Evolutionary conservation across 2,888 invertebrate species (phyloP).

Genomic region (Pseudococcus longispinus): DNA sequence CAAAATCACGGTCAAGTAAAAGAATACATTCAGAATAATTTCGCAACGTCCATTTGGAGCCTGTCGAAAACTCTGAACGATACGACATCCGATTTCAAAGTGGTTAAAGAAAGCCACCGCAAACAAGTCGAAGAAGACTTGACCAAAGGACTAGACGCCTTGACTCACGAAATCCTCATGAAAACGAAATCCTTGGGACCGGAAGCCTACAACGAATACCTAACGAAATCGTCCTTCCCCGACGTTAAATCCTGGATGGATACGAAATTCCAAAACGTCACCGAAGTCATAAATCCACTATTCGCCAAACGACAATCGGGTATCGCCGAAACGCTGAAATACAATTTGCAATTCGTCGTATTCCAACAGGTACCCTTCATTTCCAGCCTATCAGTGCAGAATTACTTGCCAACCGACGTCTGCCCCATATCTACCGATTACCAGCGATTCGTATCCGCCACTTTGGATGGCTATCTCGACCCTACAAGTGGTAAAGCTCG

Average conservation of each 20-base stretch:
- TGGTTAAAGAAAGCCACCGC: constrained; percentile 33
- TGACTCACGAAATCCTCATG: neutral
- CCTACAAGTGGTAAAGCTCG: neutral
- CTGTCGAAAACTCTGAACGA: neutral
- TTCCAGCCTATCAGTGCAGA: constrained; percentile 39
- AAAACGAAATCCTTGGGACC: neutral
- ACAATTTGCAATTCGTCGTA: constrained; percentile 71
- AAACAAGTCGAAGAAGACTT: neutral
- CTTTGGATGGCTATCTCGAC: neutral
- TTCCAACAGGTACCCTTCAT: constrained; percentile 28
- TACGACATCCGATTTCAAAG: neutral
- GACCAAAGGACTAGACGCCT: neutral
- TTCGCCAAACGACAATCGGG: constrained; percentile 75
- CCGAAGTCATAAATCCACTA: neutral
- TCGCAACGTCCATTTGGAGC: neutral
- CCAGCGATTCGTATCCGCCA: neutral
- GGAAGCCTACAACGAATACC: neutral
- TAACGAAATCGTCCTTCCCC: neutral
- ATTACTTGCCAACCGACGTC: constrained; percentile 45
- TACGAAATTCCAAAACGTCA: constrained; percentile 40
- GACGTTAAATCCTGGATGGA: neutral
- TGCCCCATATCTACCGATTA: constrained; percentile 23
- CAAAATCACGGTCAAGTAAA: neutral
- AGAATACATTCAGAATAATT: neutral
- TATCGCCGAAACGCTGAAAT: constrained; percentile 87